phyloP scores from a whole-genome alignment of 2,113 vertebrate genomes.

The Microtus richardsoni region DNA sequence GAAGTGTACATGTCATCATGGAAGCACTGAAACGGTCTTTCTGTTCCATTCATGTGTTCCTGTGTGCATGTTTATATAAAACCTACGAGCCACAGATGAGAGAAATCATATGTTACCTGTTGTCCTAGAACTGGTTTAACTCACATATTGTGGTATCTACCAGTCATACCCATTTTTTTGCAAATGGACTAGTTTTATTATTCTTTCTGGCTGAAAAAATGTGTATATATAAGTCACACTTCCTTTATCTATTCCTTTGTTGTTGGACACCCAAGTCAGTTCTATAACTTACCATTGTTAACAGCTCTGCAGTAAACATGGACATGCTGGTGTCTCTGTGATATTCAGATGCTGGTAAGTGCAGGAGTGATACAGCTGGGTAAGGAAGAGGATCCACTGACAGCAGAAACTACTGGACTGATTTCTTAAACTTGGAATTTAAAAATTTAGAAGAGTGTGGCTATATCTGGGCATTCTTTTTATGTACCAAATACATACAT shows the following conservation, averaged over 20 bases:
- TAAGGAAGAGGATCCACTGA: not conserved
- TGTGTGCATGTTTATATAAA: not conserved
- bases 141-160: not conserved
- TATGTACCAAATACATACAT: slow-evolving; percentile 17
- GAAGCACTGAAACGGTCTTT: not conserved
- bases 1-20: not conserved
- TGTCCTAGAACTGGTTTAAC: not conserved
- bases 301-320: not conserved
- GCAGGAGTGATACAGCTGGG: not conserved
- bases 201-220: not conserved
- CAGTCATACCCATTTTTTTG: not conserved
- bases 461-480: slow-evolving; percentile 54
- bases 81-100: not conserved
- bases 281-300: not conserved
- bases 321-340: not conserved
- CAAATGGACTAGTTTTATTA: not conserved
- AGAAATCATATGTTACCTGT: not conserved
- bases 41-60: too few species aligned
- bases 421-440: not conserved
- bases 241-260: not conserved
- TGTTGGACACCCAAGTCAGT: not conserved
- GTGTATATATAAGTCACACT: not conserved
- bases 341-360: not conserved
- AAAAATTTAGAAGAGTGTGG: slow-evolving; percentile 18
- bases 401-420: not conserved